These are phyloP conservation scores for Phaedon cochleariae DNA, from an alignment of 2,888 invertebrate species.

Conservation along the genomic window DNA sequence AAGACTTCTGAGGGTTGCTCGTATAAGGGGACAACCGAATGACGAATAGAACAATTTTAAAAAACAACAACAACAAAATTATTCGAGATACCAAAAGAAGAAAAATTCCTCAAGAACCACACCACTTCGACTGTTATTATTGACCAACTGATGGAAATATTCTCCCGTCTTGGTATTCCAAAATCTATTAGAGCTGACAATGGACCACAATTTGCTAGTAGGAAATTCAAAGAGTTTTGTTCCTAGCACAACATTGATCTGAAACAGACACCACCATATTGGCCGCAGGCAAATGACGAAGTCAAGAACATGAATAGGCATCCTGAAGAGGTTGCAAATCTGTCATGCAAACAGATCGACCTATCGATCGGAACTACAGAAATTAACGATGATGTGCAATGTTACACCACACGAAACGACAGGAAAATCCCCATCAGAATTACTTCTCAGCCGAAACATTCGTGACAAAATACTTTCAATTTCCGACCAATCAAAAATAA, in stretches of 20 bases:
- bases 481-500: no score
- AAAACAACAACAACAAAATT: no score
- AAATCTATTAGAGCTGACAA: slow-evolving; percentile 34
- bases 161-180: slow-evolving; percentile 31
- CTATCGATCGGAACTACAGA: slow-evolving; percentile 32
- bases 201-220: slow-evolving; percentile 33
- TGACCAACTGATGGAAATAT: slow-evolving; percentile 25
- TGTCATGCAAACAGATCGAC: slow-evolving; percentile 28
- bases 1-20: no score
- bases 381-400: slow-evolving; percentile 40
- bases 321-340: slow-evolving; percentile 41
- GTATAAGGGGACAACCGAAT: no score
- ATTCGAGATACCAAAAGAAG: no score
- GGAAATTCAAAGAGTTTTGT: slow-evolving; percentile 34
- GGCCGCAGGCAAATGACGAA: slow-evolving; percentile 47
- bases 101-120: slow-evolving; percentile 28
- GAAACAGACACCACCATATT: slow-evolving; percentile 33
- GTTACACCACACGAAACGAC: slow-evolving; percentile 51
- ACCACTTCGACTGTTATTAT: slow-evolving; percentile 29
- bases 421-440: slow-evolving; percentile 45
- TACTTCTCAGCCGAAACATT: slow-evolving; percentile 40
- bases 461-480: slow-evolving; percentile 45
- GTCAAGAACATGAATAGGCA: slow-evolving; percentile 47
- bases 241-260: slow-evolving; percentile 23
- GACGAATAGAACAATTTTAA: no score